phyloP scores from a whole-genome alignment of 2,797 vertebrate species.

The Lutjanus argentimaculatus region DNA sequence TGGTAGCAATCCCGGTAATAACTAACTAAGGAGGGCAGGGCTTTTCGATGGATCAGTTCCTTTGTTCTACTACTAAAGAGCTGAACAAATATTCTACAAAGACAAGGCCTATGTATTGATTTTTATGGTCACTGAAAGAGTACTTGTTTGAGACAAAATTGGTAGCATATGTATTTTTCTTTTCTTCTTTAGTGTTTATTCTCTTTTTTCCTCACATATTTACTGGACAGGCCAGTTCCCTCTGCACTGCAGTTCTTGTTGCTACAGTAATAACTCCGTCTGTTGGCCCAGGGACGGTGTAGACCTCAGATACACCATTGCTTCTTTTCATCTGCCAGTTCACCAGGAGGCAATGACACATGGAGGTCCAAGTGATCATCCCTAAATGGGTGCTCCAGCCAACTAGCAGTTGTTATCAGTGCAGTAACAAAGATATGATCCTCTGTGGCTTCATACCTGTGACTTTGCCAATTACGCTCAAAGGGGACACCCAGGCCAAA shows the following conservation, averaged over 20 bases:
- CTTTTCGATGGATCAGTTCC: too few relatives aligned
- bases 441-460: conserved; percentile 32
- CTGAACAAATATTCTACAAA: background rate
- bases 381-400: conserved; percentile 29
- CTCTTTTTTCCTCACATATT: background rate
- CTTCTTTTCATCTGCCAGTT: conserved; percentile 34
- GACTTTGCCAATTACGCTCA: conserved; percentile 55
- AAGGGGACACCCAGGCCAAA: conserved; percentile 39
- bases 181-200: background rate
- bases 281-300: conserved; percentile 6
- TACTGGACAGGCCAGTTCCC: background rate
- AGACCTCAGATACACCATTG: conserved; percentile 1
- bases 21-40: too few relatives aligned
- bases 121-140: background rate
- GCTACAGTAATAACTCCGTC: conserved; percentile 7
- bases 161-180: background rate
- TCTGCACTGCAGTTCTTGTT: conserved; percentile 3
- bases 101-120: background rate
- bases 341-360: conserved; percentile 33
- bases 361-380: conserved; percentile 7
- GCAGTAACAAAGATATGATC: conserved; percentile 21
- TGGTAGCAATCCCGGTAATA: too few relatives aligned
- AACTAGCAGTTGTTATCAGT: conserved; percentile 30
- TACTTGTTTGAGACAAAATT: background rate
- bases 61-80: background rate